Conservation (phyloP, 2,797 vertebrate genomes). For the Gymnothorax javanicus region DNA sequence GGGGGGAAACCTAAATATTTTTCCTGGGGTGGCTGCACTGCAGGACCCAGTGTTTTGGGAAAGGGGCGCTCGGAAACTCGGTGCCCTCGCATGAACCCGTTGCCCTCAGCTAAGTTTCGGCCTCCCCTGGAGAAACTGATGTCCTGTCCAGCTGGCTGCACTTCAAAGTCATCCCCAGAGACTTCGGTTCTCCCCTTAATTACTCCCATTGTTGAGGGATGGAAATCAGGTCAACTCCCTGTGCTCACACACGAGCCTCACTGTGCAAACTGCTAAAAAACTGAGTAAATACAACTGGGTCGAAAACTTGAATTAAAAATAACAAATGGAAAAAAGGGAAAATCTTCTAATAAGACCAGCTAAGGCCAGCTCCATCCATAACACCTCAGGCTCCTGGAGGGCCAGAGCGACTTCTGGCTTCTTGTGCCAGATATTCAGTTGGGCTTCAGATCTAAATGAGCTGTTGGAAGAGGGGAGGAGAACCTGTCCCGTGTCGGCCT, state of each 20-base stretch:
- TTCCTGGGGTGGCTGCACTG: neutral
- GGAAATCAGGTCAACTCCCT: neutral
- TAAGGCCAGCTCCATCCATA: neutral
- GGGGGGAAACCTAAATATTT: neutral
- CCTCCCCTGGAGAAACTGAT: constrained; percentile 34
- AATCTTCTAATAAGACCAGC: neutral
- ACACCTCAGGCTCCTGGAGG: neutral
- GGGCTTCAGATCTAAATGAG: neutral
- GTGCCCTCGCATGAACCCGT: constrained; percentile 42
- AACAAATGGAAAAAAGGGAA: neutral
- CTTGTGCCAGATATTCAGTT: neutral
- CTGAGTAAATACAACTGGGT: neutral
- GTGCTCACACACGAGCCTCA: neutral
- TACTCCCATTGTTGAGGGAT: constrained; percentile 31
- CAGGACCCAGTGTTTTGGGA: neutral
- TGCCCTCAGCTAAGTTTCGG: neutral
- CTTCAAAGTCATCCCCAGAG: constrained; percentile 41
- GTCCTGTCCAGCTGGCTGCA: constrained; percentile 40
- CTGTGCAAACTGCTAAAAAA: neutral
- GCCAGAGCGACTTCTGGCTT: neutral
- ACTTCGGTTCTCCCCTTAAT: constrained; percentile 28
- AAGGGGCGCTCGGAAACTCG: neutral
- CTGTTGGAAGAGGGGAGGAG: neutral
- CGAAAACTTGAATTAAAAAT: neutral
- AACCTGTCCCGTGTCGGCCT: neutral